These are phyloP conservation scores for Synaphobranchus kaupii DNA, from an alignment of 2,797 vertebrate species.

Conservation along the genomic window DNA sequence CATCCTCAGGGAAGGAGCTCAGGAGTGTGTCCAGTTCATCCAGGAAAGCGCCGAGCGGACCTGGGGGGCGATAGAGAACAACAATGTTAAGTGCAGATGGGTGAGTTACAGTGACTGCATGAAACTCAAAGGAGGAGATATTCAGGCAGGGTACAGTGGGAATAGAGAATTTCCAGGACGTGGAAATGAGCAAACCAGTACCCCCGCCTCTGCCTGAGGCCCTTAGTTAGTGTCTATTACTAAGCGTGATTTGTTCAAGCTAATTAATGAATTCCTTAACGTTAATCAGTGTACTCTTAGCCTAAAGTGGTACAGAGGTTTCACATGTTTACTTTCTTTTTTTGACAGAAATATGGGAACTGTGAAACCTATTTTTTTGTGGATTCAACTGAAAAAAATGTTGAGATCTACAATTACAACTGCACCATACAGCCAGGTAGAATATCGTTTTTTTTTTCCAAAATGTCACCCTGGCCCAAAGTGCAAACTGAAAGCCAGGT, in stretches of 20 bases:
- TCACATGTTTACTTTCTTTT: neutral
- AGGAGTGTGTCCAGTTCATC: too few relatives aligned
- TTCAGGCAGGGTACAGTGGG: too few relatives aligned
- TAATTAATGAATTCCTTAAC: neutral
- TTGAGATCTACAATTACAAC: constrained; percentile 61
- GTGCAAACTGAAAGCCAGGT: neutral
- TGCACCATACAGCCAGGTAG: constrained; percentile 64
- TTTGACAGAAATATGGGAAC: constrained; percentile 63
- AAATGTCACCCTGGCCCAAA: neutral
- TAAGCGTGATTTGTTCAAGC: neutral
- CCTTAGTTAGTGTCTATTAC: neutral
- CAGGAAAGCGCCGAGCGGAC: too few relatives aligned
- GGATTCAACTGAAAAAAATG: constrained; percentile 28
- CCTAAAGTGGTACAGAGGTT: neutral
- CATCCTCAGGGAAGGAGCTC: too few relatives aligned
- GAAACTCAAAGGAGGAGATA: too few relatives aligned
- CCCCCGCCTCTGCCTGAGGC: too few relatives aligned
- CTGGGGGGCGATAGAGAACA: too few relatives aligned
- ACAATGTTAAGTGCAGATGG: too few relatives aligned
- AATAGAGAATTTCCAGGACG: too few relatives aligned
- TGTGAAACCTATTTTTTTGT: constrained; percentile 55
- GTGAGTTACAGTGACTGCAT: too few relatives aligned
- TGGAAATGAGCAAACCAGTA: too few relatives aligned
- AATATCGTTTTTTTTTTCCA: neutral
- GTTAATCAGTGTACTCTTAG: neutral